phyloP scores from a whole-genome alignment of 2,888 invertebrate species.

The Metallyticus violacea region DNA sequence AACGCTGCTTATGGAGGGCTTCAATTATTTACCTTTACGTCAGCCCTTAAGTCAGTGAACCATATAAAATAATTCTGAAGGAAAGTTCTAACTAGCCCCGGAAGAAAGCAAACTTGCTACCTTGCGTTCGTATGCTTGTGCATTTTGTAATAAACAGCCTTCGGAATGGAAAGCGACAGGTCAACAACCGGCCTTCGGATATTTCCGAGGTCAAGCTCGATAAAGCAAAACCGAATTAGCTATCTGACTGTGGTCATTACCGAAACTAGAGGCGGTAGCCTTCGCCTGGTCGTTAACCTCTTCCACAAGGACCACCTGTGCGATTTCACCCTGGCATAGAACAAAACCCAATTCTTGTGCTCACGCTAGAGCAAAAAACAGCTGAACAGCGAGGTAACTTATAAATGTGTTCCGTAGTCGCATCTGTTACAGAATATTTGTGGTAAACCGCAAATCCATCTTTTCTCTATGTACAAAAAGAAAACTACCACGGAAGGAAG shows the following conservation, averaged over 20 bases:
- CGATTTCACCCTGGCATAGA: background rate
- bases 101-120: background rate
- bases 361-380: background rate
- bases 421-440: too few relatives aligned
- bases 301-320: background rate
- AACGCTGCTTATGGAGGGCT: too few relatives aligned
- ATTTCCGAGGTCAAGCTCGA: background rate
- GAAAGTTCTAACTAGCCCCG: too few relatives aligned
- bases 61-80: too few relatives aligned
- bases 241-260: background rate
- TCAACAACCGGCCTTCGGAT: background rate
- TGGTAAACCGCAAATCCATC: too few relatives aligned
- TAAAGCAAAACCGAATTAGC: background rate
- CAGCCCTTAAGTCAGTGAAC: too few relatives aligned
- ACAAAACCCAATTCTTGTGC: too few relatives aligned
- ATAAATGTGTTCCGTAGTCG: too few relatives aligned
- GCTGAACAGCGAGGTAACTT: background rate
- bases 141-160: background rate
- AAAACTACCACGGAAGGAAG: too few relatives aligned
- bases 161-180: background rate
- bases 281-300: background rate
- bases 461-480: too few relatives aligned
- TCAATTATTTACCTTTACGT: too few relatives aligned
- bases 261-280: background rate
- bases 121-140: background rate